Percentiles rank a stretch among this genome's conserved stretches.
These are phyloP conservation scores for Myopa testacea DNA, from an alignment of 2,888 invertebrate species.

Conservation along the genomic window DNA sequence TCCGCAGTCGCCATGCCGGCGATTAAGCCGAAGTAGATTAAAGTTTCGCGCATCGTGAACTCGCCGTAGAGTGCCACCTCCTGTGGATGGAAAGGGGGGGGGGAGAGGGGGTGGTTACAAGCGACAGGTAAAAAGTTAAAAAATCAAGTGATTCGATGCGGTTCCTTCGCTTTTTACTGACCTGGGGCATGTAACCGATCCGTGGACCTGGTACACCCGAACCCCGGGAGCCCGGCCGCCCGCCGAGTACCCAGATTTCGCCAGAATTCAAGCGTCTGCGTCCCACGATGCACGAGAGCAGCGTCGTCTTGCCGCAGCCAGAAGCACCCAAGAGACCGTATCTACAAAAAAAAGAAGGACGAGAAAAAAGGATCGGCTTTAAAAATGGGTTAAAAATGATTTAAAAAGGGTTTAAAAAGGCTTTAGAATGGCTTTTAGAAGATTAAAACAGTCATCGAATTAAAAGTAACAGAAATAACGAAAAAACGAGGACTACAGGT, in stretches of 20 bases:
- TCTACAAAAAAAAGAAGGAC: constrained; percentile 67
- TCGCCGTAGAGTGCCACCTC: constrained; percentile 82
- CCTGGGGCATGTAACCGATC: constrained; percentile 92
- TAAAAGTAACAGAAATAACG: too few species aligned
- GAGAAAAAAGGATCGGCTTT: neutral
- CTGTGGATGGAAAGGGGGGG: constrained; percentile 63
- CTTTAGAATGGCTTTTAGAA: too few species aligned
- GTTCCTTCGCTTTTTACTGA: constrained; percentile 58
- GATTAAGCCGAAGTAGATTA: constrained; percentile 87
- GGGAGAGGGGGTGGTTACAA: constrained; percentile 12
- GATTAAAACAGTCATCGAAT: too few species aligned
- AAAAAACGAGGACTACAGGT: too few species aligned
- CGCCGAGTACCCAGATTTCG: constrained; percentile 87
- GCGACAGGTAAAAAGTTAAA: neutral
- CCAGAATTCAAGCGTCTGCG: constrained; percentile 83
- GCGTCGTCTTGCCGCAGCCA: constrained; percentile 91
- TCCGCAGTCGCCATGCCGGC: constrained; percentile 78
- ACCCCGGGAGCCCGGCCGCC: constrained; percentile 83
- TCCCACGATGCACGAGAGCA: constrained; percentile 88
- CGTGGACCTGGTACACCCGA: constrained; percentile 90
- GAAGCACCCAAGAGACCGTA: constrained; percentile 91
- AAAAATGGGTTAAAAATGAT: neutral
- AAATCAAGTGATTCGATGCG: neutral
- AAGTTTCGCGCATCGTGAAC: constrained; percentile 83
- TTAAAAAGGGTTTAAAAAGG: neutral